Base-by-base conservation (phyloP, 2,888 invertebrate genomes). In the Drosophila lacicola region DNA sequence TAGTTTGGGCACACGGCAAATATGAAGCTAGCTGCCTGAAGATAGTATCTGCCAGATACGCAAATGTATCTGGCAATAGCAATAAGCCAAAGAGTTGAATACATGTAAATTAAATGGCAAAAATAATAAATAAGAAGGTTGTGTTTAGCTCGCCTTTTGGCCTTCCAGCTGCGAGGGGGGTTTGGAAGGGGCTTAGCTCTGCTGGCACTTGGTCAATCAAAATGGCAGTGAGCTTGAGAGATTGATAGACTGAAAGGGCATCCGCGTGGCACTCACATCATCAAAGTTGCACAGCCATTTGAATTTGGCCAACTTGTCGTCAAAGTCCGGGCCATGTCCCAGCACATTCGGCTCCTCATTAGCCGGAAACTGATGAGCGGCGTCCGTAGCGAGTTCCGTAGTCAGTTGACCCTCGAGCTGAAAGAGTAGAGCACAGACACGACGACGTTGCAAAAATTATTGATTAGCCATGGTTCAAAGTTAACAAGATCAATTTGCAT, bases 201-300 rank as follows among this genome's bases (percentile, higher is more conserved):
- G 37, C 14, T 9, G 14, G 14, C 19, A 11, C 34, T 41, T 55
- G 57, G 71, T 47, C 46, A 53, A 29, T 42, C 66, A 77, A 76
- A 76, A 17, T 73, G 60, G 34, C 49, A 14, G 34, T 25, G 29
- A 29, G 44, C 45, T 54, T 53, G 46, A 46, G 29, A 34, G 25
- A 19, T 33, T 29, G 13, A 11, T 14, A 34, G 49, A 29, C 44
- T 33, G 33, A 25, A 33, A 39, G 10, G 41, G 17, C n/a, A 36
- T 25, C 25, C 37, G 8, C 14, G 8, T 0, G 1, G 14, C 47
- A 83, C 91, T 92, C 82, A 92, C 92, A 74, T 94, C 94, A 56
- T 93, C 92, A 74, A 91, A 94, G 67, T 81, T 90, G 62, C 93
- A 88, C 17, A 94, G 82, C 78, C 91, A 87, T 74, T 90, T 90